These are phyloP conservation scores for Polyommatus iphigenia DNA, from an alignment of 2,888 invertebrate species.

Conservation along the genomic window DNA sequence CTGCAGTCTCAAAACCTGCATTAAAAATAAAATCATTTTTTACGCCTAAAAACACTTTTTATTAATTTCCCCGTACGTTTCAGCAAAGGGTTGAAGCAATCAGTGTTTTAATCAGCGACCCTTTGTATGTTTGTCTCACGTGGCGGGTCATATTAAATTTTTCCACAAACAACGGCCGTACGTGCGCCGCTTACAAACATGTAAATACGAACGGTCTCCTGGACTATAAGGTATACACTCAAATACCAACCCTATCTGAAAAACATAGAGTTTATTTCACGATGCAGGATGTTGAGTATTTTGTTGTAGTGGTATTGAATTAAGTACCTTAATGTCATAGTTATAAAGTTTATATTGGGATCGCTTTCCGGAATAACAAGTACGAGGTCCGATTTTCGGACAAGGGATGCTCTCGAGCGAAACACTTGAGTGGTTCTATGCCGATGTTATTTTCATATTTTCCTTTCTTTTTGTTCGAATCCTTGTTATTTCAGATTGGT, in stretches of 20 bases:
- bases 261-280: not conserved
- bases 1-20: too few relatives aligned
- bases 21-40: not conserved
- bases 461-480: not conserved
- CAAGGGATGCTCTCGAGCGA: constrained; percentile 6
- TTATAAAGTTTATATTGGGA: not conserved
- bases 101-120: constrained; percentile 17
- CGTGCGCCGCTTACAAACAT: constrained; percentile 34
- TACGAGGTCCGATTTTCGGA: not conserved
- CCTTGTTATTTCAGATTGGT: not conserved
- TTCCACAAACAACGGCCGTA: constrained; percentile 34
- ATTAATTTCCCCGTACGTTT: not conserved
- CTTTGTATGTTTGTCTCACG: constrained; percentile 28
- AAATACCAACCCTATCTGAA: not conserved
- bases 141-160: constrained; percentile 36
- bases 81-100: not conserved
- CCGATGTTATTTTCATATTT: not conserved
- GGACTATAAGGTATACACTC: not conserved
- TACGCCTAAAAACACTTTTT: not conserved
- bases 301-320: not conserved
- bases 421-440: not conserved
- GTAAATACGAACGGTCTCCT: constrained; percentile 35
- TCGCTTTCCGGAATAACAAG: not conserved
- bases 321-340: not conserved
- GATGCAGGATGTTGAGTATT: not conserved